Conservation (phyloP, 2,888 invertebrate genomes). For the Cephus nigrinus region DNA sequence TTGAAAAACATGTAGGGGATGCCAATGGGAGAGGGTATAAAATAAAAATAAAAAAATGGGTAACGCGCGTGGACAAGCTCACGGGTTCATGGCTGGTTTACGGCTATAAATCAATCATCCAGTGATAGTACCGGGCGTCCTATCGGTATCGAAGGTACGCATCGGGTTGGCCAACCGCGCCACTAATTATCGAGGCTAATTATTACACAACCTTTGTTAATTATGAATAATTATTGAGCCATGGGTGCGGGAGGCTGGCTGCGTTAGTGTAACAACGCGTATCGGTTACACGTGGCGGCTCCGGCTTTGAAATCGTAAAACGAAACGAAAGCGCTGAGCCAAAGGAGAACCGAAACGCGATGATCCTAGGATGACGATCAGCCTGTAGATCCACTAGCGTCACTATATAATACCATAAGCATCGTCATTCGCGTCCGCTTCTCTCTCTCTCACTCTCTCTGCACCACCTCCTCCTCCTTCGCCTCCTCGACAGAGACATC, state of each 20-base stretch:
- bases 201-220: conserved; percentile 28
- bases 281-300: conserved; percentile 10
- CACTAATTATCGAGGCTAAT: conserved; percentile 27
- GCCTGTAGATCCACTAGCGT: neutral
- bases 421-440: neutral
- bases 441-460: neutral
- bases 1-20: conserved; percentile 5
- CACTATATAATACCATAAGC: neutral
- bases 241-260: conserved; percentile 13
- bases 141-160: conserved; percentile 17
- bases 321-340: conserved; percentile 1
- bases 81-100: neutral
- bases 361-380: neutral
- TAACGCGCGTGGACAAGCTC: conserved; percentile 5
- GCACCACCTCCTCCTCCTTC: neutral
- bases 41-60: conserved; percentile 22
- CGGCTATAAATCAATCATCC: conserved; percentile 21
- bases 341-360: neutral
- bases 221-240: conserved; percentile 25
- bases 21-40: conserved; percentile 25
- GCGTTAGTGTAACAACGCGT: conserved; percentile 11
- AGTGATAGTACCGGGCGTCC: conserved; percentile 10
- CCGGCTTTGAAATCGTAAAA: conserved; percentile 4
- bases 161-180: conserved; percentile 22
- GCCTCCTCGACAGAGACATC: conserved; percentile 20